These are phyloP conservation scores for Melipona bicolor DNA, from an alignment of 2,888 invertebrate species.

Conservation along the genomic window DNA sequence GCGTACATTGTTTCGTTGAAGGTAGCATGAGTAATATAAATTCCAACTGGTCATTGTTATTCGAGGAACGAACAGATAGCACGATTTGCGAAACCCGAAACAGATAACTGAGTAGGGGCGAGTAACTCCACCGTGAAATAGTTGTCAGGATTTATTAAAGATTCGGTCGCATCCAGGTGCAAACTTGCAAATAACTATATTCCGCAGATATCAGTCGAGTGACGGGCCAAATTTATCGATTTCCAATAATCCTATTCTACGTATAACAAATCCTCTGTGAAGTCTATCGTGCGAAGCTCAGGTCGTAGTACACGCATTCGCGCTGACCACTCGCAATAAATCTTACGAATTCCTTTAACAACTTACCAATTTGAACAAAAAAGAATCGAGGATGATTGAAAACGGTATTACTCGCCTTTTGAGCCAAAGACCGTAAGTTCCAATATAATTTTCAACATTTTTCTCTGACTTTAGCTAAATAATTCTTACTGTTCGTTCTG, in stretches of 20 bases:
- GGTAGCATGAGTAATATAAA: too few relatives aligned
- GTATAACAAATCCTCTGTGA: constrained; percentile 22
- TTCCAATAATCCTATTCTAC: constrained; percentile 36
- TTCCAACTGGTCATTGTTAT: too few relatives aligned
- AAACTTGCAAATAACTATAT: constrained; percentile 37
- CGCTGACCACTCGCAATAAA: constrained; percentile 2
- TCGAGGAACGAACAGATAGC: neutral
- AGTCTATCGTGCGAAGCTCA: constrained; percentile 18
- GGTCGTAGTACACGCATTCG: constrained; percentile 12
- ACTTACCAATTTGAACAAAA: neutral
- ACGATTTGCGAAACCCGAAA: neutral
- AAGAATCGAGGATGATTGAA: too few relatives aligned
- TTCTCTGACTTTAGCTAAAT: too few relatives aligned
- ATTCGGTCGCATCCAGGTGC: constrained; percentile 24
- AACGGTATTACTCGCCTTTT: too few relatives aligned
- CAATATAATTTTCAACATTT: too few relatives aligned
- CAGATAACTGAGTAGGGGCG: constrained; percentile 1
- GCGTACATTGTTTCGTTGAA: too few relatives aligned
- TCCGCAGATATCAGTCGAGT: constrained; percentile 24
- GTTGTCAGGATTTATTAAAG: constrained; percentile 38
- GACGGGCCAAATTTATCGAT: constrained; percentile 42
- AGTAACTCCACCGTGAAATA: constrained; percentile 18
- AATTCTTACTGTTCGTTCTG: too few relatives aligned
- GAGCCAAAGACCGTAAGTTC: too few relatives aligned
- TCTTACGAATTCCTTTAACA: neutral